Conservation (phyloP, 2,888 invertebrate species). For the Coecobrya sp. region DNA sequence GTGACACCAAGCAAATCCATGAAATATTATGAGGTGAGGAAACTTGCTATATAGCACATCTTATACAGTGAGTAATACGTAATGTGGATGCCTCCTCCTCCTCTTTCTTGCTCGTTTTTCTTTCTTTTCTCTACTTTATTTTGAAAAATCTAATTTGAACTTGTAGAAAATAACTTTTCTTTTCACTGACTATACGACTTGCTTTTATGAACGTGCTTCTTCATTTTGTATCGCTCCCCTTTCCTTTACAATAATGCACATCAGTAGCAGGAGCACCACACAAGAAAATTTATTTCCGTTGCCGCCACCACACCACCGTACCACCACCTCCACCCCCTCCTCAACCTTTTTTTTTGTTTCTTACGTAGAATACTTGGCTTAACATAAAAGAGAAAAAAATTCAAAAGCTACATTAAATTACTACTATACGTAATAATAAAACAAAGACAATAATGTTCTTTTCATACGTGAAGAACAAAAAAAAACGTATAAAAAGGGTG, state of each 20-base stretch:
- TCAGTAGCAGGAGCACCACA: neutral
- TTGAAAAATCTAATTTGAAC: constrained; percentile 59
- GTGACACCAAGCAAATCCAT: constrained; percentile 73
- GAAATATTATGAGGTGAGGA: constrained; percentile 79
- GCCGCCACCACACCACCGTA: neutral
- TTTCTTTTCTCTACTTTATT: constrained; percentile 5
- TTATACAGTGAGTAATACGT: neutral
- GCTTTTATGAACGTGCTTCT: neutral
- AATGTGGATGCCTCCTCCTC: neutral
- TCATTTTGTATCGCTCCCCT: constrained; percentile 17
- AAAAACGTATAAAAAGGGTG: constrained; percentile 43
- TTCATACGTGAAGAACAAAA: constrained; percentile 15
- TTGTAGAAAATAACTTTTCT: constrained; percentile 24
- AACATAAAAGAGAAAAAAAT: constrained; percentile 28
- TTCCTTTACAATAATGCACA: neutral
- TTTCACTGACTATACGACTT: constrained; percentile 14
- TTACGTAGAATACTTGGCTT: neutral
- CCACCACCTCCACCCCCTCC: neutral
- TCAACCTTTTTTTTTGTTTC: constrained; percentile 35
- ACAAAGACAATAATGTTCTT: constrained; percentile 16
- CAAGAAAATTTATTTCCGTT: constrained; percentile 46
- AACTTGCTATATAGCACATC: neutral
- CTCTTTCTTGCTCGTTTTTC: neutral
- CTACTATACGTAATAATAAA: constrained; percentile 43
- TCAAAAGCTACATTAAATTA: constrained; percentile 65